Percentiles rank a stretch among this genome's conserved stretches.
Conservation (phyloP, 2,888 invertebrate species). For the Zaprionus obscuricornis region DNA sequence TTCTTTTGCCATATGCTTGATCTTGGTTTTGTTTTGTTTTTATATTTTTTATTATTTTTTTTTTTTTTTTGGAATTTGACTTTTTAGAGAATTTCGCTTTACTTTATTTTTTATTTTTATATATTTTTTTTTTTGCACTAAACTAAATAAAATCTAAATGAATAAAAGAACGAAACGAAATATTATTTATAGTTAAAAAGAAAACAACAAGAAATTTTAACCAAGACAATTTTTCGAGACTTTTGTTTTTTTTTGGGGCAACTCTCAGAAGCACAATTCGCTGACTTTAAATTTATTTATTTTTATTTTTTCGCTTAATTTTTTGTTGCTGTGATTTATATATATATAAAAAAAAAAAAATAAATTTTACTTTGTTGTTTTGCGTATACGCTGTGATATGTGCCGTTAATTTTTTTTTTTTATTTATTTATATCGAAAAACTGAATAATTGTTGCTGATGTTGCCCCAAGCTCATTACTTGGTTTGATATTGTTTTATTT, state of each 20-base stretch:
- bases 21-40: slow-evolving; percentile 44
- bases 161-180: slow-evolving; percentile 12
- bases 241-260: no score
- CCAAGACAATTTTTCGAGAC: slow-evolving; percentile 33
- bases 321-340: background rate
- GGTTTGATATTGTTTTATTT: slow-evolving; percentile 45
- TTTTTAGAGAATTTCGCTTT: slow-evolving; percentile 76
- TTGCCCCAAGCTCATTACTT: slow-evolving; percentile 23
- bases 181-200: no score
- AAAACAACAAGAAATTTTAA: slow-evolving; percentile 53
- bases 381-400: slow-evolving; percentile 76
- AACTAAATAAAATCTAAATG: slow-evolving; percentile 43
- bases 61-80: slow-evolving; percentile 51
- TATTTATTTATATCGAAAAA: slow-evolving; percentile 3
- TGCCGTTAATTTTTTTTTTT: slow-evolving; percentile 33
- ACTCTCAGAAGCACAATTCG: no score
- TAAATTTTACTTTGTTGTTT: background rate
- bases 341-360: background rate
- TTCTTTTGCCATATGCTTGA: slow-evolving; percentile 44
- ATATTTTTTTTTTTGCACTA: background rate
- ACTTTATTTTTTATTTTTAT: slow-evolving; percentile 11
- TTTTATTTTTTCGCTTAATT: no score
- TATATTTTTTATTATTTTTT: slow-evolving; percentile 4
- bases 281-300: no score
- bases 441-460: slow-evolving; percentile 7